Percentiles rank a stretch among this genome's conserved stretches.
These are phyloP conservation scores for Glossophaga mutica DNA, from an alignment of 2,797 vertebrate species.

Conservation along the genomic window DNA sequence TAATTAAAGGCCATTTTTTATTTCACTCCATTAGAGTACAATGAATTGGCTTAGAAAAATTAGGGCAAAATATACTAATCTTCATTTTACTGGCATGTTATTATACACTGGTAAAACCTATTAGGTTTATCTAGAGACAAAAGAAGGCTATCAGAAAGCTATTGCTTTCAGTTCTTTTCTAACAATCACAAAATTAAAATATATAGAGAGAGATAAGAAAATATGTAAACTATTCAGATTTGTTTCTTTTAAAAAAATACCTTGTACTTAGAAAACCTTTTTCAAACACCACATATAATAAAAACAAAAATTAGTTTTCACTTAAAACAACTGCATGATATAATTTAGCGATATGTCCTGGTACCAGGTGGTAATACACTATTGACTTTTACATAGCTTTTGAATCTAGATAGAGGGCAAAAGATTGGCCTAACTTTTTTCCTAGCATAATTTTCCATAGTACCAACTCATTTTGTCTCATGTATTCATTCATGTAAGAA, in stretches of 20 bases:
- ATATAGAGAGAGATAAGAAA: background rate
- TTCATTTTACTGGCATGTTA: constrained; percentile 51
- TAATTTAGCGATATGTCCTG: background rate
- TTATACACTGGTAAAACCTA: constrained; percentile 51
- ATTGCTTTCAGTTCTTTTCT: background rate
- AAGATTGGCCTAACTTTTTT: background rate
- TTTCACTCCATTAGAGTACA: constrained; percentile 46
- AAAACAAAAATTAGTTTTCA: background rate
- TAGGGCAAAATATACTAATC: background rate
- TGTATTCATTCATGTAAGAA: background rate
- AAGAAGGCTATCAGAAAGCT: constrained; percentile 20
- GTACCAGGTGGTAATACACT: background rate
- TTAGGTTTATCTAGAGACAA: background rate
- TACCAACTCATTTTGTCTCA: background rate
- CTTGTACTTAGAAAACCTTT: background rate
- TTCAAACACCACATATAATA: background rate
- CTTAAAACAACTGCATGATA: background rate
- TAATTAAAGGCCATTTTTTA: constrained; percentile 64
- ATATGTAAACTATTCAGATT: background rate
- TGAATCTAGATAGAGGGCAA: background rate
- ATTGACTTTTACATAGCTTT: background rate
- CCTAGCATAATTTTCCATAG: background rate
- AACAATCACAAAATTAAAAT: constrained; percentile 16
- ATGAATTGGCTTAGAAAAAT: constrained; percentile 52
- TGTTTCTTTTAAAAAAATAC: background rate